Evolutionary conservation across 1,140 invertebrate species (phyloP).

Genomic region (Acromyrmex charruanus): DNA sequence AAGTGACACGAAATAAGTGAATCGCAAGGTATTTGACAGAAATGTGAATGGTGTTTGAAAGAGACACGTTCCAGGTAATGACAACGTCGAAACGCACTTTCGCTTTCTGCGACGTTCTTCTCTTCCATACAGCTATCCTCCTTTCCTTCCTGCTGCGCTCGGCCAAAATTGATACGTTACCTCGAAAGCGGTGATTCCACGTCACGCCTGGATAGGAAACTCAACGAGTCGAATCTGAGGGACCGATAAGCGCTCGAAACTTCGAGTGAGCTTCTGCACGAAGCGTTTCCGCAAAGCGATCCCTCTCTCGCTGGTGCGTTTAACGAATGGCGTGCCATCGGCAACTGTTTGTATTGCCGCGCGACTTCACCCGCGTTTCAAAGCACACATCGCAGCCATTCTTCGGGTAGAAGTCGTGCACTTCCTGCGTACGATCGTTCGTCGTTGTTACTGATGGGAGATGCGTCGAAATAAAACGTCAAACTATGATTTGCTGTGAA

Average conservation of each 20-base stretch:
- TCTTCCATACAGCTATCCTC: background rate
- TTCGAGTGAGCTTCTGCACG: slow-evolving; percentile 41
- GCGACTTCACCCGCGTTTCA: slow-evolving; percentile 52
- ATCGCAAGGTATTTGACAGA: slow-evolving; percentile 8
- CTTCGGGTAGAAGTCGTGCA: slow-evolving; percentile 54
- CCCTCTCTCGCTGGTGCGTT: slow-evolving; percentile 19
- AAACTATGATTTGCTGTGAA: slow-evolving; percentile 69
- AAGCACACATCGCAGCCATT: slow-evolving; percentile 30
- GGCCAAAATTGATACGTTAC: slow-evolving; percentile 66
- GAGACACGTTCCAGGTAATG: slow-evolving; percentile 43
- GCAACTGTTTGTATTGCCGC: slow-evolving; percentile 61
- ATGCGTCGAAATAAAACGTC: slow-evolving; percentile 72
- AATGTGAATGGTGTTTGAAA: slow-evolving; percentile 23
- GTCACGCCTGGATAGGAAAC: slow-evolving; percentile 59
- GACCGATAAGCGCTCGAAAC: slow-evolving; percentile 64
- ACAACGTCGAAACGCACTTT: slow-evolving; percentile 32
- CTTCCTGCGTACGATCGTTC: slow-evolving; percentile 61
- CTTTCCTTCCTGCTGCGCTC: background rate
- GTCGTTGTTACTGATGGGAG: slow-evolving; percentile 18
- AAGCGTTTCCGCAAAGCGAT: slow-evolving; percentile 52
- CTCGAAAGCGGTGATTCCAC: slow-evolving; percentile 53
- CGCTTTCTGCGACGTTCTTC: slow-evolving; percentile 11
- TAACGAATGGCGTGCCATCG: slow-evolving; percentile 63
- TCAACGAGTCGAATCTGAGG: slow-evolving; percentile 68
- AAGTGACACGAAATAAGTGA: slow-evolving; percentile 6